These are phyloP conservation scores for Camponotus pennsylvanicus DNA, from an alignment of 1,140 invertebrate species.

Conservation along the genomic window DNA sequence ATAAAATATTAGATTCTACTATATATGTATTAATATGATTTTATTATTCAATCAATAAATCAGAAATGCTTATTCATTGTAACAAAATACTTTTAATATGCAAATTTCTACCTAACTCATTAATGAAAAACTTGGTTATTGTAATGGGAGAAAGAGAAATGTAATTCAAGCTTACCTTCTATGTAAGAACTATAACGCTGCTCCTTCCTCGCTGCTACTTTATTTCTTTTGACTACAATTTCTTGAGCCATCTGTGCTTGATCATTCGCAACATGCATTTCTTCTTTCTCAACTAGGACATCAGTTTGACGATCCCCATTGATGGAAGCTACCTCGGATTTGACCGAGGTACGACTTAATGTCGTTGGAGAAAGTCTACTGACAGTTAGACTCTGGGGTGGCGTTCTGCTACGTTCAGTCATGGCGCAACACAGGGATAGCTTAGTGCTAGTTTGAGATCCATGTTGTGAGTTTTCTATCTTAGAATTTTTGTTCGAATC, in stretches of 20 bases:
- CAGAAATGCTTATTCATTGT: neutral
- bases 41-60: neutral
- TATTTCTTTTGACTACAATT: constrained; percentile 59
- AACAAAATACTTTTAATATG: neutral
- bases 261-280: constrained; percentile 31
- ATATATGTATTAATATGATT: neutral
- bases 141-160: neutral
- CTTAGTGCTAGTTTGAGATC: constrained; percentile 83
- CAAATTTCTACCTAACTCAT: neutral
- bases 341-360: constrained; percentile 79
- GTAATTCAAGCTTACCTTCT: constrained; percentile 72
- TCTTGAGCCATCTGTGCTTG: constrained; percentile 34
- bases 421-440: constrained; percentile 84
- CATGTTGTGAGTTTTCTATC: constrained; percentile 81
- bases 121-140: neutral
- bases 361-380: constrained; percentile 81
- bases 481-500: constrained; percentile 79
- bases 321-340: constrained; percentile 79
- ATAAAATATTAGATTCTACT: neutral
- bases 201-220: constrained; percentile 52
- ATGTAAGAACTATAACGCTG: constrained; percentile 67
- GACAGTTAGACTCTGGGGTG: constrained; percentile 81
- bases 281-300: constrained; percentile 74
- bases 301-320: constrained; percentile 79
- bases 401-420: constrained; percentile 84